These are phyloP conservation scores for Drosophila simulans DNA, from an alignment of 1,140 invertebrate genomes.

Conservation along the genomic window DNA sequence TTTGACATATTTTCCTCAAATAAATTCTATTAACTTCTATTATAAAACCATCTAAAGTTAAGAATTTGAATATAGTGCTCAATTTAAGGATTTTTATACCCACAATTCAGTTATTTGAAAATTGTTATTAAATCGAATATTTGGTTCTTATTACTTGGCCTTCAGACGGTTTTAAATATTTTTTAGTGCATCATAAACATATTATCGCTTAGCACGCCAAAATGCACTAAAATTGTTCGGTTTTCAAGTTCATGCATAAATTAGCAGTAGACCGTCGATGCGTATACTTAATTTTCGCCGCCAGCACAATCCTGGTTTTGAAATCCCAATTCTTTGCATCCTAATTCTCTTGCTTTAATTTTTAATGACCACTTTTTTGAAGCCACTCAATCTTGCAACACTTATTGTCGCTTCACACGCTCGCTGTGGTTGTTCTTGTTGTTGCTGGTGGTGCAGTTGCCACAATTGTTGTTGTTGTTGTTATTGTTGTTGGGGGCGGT, in stretches of 20 bases:
- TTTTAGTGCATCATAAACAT: neutral
- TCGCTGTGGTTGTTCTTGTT: conserved; percentile 22
- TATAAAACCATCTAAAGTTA: too few species aligned
- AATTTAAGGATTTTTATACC: too few species aligned
- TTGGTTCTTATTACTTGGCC: neutral
- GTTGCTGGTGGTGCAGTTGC: conserved; percentile 13
- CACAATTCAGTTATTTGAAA: too few species aligned
- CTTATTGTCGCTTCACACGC: conserved; percentile 50
- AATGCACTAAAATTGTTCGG: neutral
- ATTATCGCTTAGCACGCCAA: conserved; percentile 9
- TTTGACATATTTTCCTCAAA: too few species aligned
- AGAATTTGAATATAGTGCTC: too few species aligned
- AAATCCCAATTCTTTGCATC: conserved; percentile 10
- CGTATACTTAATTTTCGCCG: conserved; percentile 24
- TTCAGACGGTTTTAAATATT: neutral
- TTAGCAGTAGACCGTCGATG: neutral
- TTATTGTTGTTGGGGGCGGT: conserved; percentile 9
- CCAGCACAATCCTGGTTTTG: conserved; percentile 7
- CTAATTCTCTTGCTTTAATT: conserved; percentile 32
- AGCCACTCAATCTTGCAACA: conserved; percentile 43
- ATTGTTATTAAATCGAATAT: too few species aligned
- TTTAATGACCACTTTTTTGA: conserved; percentile 39
- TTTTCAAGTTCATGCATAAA: conserved; percentile 8
- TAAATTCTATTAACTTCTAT: too few species aligned
- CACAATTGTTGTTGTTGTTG: conserved; percentile 18